These are phyloP conservation scores for Sceloporus tristichus DNA, from an alignment of 2,113 vertebrate species.

Conservation along the genomic window DNA sequence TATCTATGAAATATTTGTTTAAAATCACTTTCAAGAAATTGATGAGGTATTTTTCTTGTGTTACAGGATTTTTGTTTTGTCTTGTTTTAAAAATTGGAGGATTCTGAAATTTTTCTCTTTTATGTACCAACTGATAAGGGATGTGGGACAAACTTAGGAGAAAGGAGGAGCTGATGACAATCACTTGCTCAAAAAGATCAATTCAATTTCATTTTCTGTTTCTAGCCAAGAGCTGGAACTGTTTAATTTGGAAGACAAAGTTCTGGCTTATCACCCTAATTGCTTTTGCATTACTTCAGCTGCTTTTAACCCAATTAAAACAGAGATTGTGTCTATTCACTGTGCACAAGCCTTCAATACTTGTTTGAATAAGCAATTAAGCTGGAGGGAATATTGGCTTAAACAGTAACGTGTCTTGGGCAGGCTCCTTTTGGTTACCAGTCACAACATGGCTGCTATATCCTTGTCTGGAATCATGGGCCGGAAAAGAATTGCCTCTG, in stretches of 20 bases:
- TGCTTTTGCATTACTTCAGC: constrained; percentile 56
- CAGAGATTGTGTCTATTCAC: constrained; percentile 41
- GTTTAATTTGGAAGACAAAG: constrained; percentile 55
- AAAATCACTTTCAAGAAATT: background rate
- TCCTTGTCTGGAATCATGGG: background rate
- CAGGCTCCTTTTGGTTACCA: background rate
- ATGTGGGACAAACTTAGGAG: background rate
- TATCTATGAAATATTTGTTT: background rate
- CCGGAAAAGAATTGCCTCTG: background rate
- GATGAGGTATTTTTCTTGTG: constrained; percentile 13
- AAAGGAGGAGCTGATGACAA: constrained; percentile 48
- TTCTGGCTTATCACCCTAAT: constrained; percentile 61
- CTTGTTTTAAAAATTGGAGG: background rate
- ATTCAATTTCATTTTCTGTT: constrained; percentile 36
- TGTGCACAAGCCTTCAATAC: constrained; percentile 49
- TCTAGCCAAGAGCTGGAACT: constrained; percentile 45
- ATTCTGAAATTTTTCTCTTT: background rate
- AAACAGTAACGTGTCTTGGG: constrained; percentile 40
- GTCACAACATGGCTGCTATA: background rate
- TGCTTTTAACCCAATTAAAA: constrained; percentile 49
- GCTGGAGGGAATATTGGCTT: constrained; percentile 47
- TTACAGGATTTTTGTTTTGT: no score
- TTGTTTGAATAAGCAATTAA: constrained; percentile 62
- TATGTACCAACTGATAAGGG: constrained; percentile 46
- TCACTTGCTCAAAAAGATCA: constrained; percentile 41